These are phyloP conservation scores for Drosophila saltans DNA, from an alignment of 1,140 invertebrate species.

Conservation along the genomic window DNA sequence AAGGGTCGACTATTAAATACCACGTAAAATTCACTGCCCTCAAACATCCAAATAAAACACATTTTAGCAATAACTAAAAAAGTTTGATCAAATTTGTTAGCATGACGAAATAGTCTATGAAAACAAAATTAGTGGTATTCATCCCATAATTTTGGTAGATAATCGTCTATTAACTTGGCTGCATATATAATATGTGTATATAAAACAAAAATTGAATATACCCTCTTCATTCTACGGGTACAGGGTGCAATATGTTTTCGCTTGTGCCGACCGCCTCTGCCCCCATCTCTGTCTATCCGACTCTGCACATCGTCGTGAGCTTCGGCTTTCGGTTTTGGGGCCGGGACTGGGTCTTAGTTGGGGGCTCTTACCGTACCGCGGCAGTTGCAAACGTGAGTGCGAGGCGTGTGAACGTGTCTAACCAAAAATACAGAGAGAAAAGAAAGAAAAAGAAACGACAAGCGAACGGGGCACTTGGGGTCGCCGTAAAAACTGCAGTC, in stretches of 20 bases:
- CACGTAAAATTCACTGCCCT: neutral
- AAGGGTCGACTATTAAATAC: constrained; percentile 22
- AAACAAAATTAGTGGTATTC: too few relatives aligned
- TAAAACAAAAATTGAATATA: neutral
- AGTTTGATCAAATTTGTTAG: too few relatives aligned
- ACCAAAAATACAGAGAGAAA: constrained; percentile 26
- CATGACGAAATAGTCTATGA: too few relatives aligned
- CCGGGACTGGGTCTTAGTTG: constrained; percentile 36
- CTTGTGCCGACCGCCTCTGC: constrained; percentile 43
- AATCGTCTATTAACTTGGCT: too few relatives aligned
- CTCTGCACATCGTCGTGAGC: constrained; percentile 28
- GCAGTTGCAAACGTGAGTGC: constrained; percentile 81
- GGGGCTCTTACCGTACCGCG: constrained; percentile 31
- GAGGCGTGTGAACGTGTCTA: constrained; percentile 74
- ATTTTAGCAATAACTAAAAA: too few relatives aligned
- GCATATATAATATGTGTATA: too few relatives aligned
- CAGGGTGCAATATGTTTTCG: constrained; percentile 49
- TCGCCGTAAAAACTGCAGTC: constrained; percentile 38
- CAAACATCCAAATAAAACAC: too few relatives aligned
- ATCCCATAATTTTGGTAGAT: too few relatives aligned
- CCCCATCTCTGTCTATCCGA: constrained; percentile 33
- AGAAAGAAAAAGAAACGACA: constrained; percentile 14
- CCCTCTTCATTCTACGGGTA: neutral
- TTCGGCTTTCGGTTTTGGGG: constrained; percentile 32
- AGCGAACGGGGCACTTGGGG: constrained; percentile 39